phyloP scores from a whole-genome alignment of 2,113 vertebrate species.

The Dipodomys stephensi region DNA sequence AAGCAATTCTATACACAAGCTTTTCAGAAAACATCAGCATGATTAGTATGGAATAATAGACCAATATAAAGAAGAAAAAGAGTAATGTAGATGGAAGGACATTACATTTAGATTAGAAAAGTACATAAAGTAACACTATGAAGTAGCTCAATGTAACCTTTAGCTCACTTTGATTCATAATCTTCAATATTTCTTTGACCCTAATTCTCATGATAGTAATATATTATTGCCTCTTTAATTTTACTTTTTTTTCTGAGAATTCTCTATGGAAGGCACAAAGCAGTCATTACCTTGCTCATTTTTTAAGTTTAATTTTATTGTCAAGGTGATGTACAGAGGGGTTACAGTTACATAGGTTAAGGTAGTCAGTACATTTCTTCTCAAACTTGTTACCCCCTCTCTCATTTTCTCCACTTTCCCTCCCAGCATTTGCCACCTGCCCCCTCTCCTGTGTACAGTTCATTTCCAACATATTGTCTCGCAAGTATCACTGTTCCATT shows the following conservation, averaged over 20 bases:
- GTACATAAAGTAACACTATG: not conserved
- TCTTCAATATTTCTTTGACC: not conserved
- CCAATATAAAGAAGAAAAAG: not conserved
- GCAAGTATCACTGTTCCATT: no score
- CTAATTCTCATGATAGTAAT: not conserved
- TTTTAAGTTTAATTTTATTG: no score
- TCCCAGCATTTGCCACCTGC: no score
- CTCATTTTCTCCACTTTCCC: no score
- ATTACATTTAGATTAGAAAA: not conserved
- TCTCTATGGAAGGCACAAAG: slow-evolving; percentile 30
- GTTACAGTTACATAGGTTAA: no score
- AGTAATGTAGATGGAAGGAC: not conserved
- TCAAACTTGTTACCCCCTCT: no score
- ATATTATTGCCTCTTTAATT: slow-evolving; percentile 52
- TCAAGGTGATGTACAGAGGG: no score
- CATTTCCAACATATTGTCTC: no score
- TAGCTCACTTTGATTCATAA: not conserved
- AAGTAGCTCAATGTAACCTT: not conserved
- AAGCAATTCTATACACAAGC: not conserved
- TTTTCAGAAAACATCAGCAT: not conserved
- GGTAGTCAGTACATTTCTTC: no score
- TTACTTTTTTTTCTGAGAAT: slow-evolving; percentile 9
- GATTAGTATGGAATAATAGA: not conserved
- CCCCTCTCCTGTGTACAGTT: no score
- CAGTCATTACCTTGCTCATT: not conserved